These are phyloP conservation scores for Drosophila paucipuncta DNA, from an alignment of 2,888 invertebrate genomes.

Conservation along the genomic window DNA sequence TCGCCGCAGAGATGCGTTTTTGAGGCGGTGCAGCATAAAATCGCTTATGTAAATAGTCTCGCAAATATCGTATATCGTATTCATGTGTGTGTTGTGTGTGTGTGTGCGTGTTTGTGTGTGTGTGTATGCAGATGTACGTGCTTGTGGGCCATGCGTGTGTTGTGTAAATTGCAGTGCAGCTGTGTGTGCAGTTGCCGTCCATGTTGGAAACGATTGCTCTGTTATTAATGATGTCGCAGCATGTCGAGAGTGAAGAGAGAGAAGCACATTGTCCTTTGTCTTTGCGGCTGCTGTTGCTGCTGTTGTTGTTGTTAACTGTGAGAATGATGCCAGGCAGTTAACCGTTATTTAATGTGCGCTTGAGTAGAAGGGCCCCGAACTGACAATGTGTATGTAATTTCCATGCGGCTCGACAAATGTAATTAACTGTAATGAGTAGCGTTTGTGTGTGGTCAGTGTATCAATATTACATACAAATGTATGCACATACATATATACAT, in stretches of 20 bases:
- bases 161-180: constrained; percentile 41
- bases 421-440: constrained; percentile 73
- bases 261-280: constrained; percentile 28
- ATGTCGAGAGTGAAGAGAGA: constrained; percentile 33
- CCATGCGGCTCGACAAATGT: constrained; percentile 69
- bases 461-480: constrained; percentile 34
- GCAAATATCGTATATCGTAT: constrained; percentile 15
- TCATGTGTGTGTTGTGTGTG: constrained; percentile 10
- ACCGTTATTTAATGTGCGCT: constrained; percentile 73
- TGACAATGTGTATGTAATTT: constrained; percentile 68
- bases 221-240: constrained; percentile 73
- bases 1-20: constrained; percentile 17
- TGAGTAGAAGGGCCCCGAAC: constrained; percentile 40
- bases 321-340: constrained; percentile 67
- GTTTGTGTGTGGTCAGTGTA: constrained; percentile 40
- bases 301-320: constrained; percentile 56
- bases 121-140: constrained; percentile 10
- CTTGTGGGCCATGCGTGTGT: constrained; percentile 17
- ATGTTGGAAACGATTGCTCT: constrained; percentile 53
- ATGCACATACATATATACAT: not conserved
- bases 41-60: constrained; percentile 70
- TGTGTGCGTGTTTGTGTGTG: constrained; percentile 15
- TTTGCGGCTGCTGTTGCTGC: constrained; percentile 18
- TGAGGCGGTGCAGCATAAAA: constrained; percentile 71
- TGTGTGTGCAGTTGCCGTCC: constrained; percentile 28